Evolutionary conservation across 2,113 vertebrate species (phyloP), one percentile per base, ranked within the genome.

Genomic region (Sprattus sprattus): DNA sequence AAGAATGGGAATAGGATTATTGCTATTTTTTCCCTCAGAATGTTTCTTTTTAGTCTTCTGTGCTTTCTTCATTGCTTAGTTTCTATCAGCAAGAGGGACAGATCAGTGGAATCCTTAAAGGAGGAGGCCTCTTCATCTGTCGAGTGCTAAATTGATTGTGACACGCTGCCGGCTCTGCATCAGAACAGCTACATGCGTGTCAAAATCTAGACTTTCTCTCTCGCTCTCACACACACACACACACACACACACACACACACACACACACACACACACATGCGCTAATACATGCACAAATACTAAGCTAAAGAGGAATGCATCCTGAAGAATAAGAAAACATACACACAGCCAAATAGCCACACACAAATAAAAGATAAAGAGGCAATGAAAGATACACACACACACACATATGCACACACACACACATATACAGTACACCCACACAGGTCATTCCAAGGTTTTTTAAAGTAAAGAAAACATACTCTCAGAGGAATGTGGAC

Each of bases 101-200:
- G 60, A 64, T 64, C 60, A n/a, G 60, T 92, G 89, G 91, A 93
- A 93, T 93, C 92, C 93, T 92, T 92, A 1, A 90, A 93, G 93
- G 92, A 92, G 91, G 90, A 88, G 86, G 87, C 91, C 91, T 89
- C 92, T 90, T 94, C 94, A 94, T 93, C 91, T 92, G 92, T 89
- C 89, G 92, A 93, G 92, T 91, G 92, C 91, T 88, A 94, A 94
- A 94, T 94, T 94, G 93, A 94, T 94, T 90, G 84, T 91, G 93
- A 94, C 94, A 93, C 81, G 88, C 91, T 89, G 85, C 84, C n/a
- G 83, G 88, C 87, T 90, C 87, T 87, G 87, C 92, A 90, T 92
- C 90, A 86, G 90, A 86, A 85, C 84, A 47, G 88, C 86, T 84
- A 91, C 92, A 92, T 87, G 89, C 89, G 93, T 89, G 84, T 92